phyloP scores from a whole-genome alignment of 2,797 vertebrate genomes.

The Petrocephalus schoutedeni region DNA sequence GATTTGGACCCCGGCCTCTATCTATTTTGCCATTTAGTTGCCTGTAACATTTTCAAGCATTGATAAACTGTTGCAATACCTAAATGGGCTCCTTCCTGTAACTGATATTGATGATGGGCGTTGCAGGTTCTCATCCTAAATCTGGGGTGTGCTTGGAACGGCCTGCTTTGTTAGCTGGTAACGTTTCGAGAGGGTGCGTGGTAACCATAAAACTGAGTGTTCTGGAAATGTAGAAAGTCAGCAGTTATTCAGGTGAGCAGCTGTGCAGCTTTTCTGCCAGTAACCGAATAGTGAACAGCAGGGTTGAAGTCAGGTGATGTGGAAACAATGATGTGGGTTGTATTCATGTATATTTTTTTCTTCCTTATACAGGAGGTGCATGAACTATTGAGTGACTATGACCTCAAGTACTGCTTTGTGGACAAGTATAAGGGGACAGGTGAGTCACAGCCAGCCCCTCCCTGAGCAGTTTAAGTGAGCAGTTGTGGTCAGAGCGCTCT shows the following conservation, averaged over 20 bases:
- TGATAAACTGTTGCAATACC: neutral
- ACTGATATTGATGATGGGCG: neutral
- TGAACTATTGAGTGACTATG: slow-evolving; percentile 81
- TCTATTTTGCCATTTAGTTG: neutral
- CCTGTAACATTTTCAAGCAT: neutral
- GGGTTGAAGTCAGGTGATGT: neutral
- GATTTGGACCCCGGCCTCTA: neutral
- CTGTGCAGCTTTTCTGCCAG: neutral
- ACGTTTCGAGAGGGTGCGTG: neutral
- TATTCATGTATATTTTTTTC: neutral
- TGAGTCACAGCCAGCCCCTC: slow-evolving; percentile 50
- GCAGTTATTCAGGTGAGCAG: neutral
- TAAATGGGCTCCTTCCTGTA: neutral
- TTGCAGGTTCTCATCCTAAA: neutral
- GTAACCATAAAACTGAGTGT: neutral
- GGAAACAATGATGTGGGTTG: neutral
- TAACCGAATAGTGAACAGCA: neutral
- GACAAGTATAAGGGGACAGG: slow-evolving; percentile 96
- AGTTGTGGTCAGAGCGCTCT: neutral
- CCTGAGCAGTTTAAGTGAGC: neutral
- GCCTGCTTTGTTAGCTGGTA: neutral
- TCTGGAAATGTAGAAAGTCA: neutral
- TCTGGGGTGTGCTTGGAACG: neutral
- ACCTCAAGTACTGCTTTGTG: slow-evolving; percentile 94
- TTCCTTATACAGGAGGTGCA: slow-evolving; percentile 75